Conservation (phyloP, 2,888 invertebrate species). For the Eudemis profundana region DNA sequence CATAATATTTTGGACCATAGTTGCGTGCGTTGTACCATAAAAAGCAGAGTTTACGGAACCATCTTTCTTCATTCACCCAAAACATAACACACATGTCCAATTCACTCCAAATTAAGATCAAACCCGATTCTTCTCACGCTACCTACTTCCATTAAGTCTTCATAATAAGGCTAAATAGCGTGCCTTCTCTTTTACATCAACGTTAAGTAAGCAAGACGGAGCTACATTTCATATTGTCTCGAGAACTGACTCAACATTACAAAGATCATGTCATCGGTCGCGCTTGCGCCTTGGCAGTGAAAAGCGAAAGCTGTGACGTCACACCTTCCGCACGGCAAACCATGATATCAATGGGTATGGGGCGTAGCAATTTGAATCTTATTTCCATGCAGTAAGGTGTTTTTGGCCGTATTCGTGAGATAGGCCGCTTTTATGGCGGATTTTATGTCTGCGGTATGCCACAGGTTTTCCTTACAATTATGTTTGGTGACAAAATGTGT, state of each 20-base stretch:
- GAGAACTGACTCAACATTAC: slow-evolving; percentile 23
- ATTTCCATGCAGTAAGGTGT: not conserved
- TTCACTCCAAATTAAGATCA: slow-evolving; percentile 2
- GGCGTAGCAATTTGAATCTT: slow-evolving; percentile 14
- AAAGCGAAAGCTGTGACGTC: slow-evolving; percentile 77
- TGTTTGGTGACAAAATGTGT: slow-evolving; percentile 12
- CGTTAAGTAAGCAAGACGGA: slow-evolving; percentile 7
- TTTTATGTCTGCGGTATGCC: slow-evolving; percentile 33
- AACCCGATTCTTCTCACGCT: not conserved
- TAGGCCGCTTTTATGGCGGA: not conserved
- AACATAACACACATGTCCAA: not conserved
- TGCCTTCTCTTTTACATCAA: not conserved
- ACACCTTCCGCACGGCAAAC: slow-evolving; percentile 49
- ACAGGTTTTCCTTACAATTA: slow-evolving; percentile 33
- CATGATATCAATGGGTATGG: slow-evolving; percentile 35
- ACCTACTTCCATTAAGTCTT: not conserved
- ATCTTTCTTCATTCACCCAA: too few relatives aligned
- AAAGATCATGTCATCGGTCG: slow-evolving; percentile 43
- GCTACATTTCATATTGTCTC: slow-evolving; percentile 11
- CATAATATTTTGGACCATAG: too few relatives aligned
- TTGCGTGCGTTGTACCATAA: too few relatives aligned
- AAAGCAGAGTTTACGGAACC: too few relatives aligned
- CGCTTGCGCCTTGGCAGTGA: slow-evolving; percentile 79
- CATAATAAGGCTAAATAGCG: not conserved
- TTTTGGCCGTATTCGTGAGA: not conserved